Base-by-base conservation (phyloP, 92 coral and sea anemone species). In the Diadumene lineata region DNA sequence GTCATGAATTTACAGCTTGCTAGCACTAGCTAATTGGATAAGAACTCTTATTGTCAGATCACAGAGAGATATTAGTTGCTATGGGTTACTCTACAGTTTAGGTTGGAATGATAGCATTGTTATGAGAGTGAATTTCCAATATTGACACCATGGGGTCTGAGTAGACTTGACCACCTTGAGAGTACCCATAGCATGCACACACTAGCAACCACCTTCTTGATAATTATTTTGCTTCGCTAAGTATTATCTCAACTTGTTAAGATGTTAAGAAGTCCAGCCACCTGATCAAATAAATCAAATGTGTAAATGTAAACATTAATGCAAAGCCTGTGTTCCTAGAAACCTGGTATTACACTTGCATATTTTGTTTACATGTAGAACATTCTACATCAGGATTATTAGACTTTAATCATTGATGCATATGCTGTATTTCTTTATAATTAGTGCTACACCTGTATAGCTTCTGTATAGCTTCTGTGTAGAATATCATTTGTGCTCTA, bases 281-380 rank as follows among this genome's bases (percentile, higher is more conserved):
- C 58, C 79, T 74, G 69, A 64, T 15, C 62, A 63, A 74, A 74
- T 55, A 74, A 72, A 38, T 18, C n/a, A 53, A 17, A 70, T 43
- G 21, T 21, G 8, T 15, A 72, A 31, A 31, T 55, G 31, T 62
- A 4, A 6, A 28, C 66, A 51, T 27, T 28, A 72, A n/a, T n/a
- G n/a, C n/a, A n/a, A n/a, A n/a, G n/a, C n/a, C n/a, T n/a, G n/a
- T n/a, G n/a, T n/a, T n/a, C n/a, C n/a, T n/a, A n/a, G n/a, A n/a
- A n/a, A n/a, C n/a, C n/a, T n/a, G n/a, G n/a, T n/a, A n/a, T n/a
- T n/a, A n/a, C n/a, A n/a, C n/a, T n/a, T n/a, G n/a, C n/a, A n/a
- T n/a, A n/a, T n/a, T n/a, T n/a, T n/a, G n/a, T n/a, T n/a, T n/a
- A n/a, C n/a, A n/a, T n/a, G n/a, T n/a, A n/a, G n/a, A n/a, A n/a